Evolutionary conservation across 2,797 vertebrate genomes (phyloP).

Genomic region (Borostomias antarcticus): DNA sequence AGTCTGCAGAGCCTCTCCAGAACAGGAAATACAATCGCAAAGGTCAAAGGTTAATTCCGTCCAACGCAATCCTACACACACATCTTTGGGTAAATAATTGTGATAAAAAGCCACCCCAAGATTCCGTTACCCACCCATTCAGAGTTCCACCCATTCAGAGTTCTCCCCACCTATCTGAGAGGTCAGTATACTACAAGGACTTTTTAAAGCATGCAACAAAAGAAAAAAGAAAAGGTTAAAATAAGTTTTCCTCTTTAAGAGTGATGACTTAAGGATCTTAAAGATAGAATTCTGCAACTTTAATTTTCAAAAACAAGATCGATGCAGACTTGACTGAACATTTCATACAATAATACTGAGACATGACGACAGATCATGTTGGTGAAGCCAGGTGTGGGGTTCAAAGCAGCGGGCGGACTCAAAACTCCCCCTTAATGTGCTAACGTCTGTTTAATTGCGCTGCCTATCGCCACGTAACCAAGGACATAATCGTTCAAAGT

Average conservation of each 20-base stretch:
- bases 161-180: slow-evolving; percentile 69
- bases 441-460: slow-evolving; percentile 27
- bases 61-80: slow-evolving; percentile 77
- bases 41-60: slow-evolving; percentile 82
- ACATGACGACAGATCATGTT: slow-evolving; percentile 44
- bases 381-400: slow-evolving; percentile 44
- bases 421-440: slow-evolving; percentile 43
- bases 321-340: slow-evolving; percentile 62
- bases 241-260: slow-evolving; percentile 85
- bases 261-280: slow-evolving; percentile 85
- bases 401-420: slow-evolving; percentile 59
- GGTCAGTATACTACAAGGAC: slow-evolving; percentile 65
- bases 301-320: slow-evolving; percentile 35
- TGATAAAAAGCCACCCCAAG: slow-evolving; percentile 64
- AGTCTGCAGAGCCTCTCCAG: slow-evolving; percentile 70
- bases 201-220: slow-evolving; percentile 77
- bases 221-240: slow-evolving; percentile 63
- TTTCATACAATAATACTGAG: slow-evolving; percentile 73
- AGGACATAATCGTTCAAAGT: slow-evolving; percentile 15
- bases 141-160: slow-evolving; percentile 64
- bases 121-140: slow-evolving; percentile 59
- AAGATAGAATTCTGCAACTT: slow-evolving; percentile 74
- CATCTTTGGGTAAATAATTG: slow-evolving; percentile 72
- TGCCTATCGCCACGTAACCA: slow-evolving; percentile 21
- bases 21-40: slow-evolving; percentile 85